phyloP scores from a whole-genome alignment of 2,888 invertebrate genomes.

The Hymenopus coronatus region DNA sequence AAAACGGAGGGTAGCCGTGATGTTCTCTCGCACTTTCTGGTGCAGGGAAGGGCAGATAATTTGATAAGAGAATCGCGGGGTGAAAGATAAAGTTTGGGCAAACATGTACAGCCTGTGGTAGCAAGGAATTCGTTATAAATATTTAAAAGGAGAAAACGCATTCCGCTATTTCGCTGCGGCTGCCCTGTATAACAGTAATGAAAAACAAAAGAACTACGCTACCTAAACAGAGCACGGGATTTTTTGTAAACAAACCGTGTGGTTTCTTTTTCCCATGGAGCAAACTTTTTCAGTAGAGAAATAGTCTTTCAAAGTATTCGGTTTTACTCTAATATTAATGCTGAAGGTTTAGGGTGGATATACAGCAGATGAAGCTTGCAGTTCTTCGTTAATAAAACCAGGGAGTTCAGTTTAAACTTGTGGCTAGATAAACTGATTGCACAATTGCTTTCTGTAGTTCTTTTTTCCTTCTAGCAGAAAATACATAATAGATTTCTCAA shows the following conservation, averaged over 20 bases:
- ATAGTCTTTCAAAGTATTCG: not conserved
- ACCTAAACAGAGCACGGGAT: not conserved
- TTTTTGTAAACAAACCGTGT: not conserved
- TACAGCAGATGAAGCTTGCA: too few species aligned
- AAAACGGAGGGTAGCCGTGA: not conserved
- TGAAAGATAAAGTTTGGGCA: not conserved
- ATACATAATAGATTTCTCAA: too few species aligned
- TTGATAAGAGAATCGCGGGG: not conserved
- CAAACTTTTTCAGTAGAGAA: not conserved
- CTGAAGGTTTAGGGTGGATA: not conserved
- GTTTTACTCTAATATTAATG: not conserved
- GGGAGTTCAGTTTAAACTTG: too few species aligned
- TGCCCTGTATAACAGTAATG: not conserved
- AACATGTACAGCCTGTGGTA: not conserved
- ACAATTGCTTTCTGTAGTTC: too few species aligned
- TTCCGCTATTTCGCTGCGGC: not conserved
- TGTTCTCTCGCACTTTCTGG: not conserved
- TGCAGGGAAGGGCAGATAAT: not conserved
- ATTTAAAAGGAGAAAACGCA: not conserved
- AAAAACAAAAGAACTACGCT: not conserved
- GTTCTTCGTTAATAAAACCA: too few species aligned
- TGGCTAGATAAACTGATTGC: too few species aligned
- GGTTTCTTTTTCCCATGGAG: not conserved
- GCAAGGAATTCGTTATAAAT: not conserved
- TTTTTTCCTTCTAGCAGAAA: too few species aligned